Percentiles rank a stretch among this genome's conserved stretches.
Conservation (phyloP, 2,113 vertebrate species). For the Hippocampus zosterae region DNA sequence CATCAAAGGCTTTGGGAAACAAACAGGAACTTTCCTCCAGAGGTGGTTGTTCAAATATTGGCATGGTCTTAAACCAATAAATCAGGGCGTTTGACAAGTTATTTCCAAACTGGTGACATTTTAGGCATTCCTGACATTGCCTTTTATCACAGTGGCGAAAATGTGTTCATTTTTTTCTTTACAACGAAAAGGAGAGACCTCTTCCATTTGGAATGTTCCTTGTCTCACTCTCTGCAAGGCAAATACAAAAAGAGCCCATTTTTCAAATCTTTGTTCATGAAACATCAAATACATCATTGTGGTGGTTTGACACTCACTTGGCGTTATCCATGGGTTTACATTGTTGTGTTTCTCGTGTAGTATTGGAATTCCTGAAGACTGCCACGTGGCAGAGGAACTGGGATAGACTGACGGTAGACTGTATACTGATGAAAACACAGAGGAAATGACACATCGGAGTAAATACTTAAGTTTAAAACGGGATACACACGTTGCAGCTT, state of each 20-base stretch:
- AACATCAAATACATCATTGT: not conserved
- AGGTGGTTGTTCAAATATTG: constrained; percentile 28
- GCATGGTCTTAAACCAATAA: constrained; percentile 30
- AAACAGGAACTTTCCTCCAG: constrained; percentile 5
- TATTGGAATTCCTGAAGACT: constrained; percentile 17
- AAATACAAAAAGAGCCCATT: constrained; percentile 10
- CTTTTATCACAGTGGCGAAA: constrained; percentile 27
- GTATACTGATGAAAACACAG: constrained; percentile 58
- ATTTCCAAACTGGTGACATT: constrained; percentile 39
- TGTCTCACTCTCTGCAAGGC: constrained; percentile 37
- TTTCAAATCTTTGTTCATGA: not conserved
- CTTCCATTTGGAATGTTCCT: constrained; percentile 41
- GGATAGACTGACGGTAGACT: constrained; percentile 49
- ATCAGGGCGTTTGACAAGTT: constrained; percentile 26
- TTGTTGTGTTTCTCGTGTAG: constrained; percentile 24
- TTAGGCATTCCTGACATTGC: constrained; percentile 29
- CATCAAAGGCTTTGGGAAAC: constrained; percentile 4
- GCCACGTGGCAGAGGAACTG: constrained; percentile 36
- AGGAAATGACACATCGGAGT: constrained; percentile 15
- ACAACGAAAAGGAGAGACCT: constrained; percentile 27
- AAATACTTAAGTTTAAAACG: constrained; percentile 5
- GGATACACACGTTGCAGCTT: not conserved
- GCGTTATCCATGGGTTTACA: constrained; percentile 18
- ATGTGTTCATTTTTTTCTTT: constrained; percentile 21
- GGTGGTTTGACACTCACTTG: constrained; percentile 20